Evolutionary conservation across 2,888 invertebrate genomes (phyloP).

Genomic region (Drosophila maculinotata): DNA sequence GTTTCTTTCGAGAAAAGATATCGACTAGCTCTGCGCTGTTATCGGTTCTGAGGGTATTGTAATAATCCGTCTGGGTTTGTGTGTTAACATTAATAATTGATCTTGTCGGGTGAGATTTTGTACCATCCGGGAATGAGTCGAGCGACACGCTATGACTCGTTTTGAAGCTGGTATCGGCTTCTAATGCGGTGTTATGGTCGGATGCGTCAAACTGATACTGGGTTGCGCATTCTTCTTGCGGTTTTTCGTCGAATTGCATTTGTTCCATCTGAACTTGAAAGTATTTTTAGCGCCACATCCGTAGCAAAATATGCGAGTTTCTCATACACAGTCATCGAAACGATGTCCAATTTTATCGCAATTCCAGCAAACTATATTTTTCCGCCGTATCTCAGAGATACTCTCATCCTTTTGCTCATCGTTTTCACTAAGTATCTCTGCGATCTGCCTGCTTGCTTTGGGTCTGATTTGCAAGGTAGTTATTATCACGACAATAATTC

Average conservation of each 20-base stretch:
- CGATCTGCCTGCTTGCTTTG: no score
- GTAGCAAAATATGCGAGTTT: conserved; percentile 13
- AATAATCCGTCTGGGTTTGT: no score
- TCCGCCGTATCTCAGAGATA: neutral
- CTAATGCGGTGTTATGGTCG: no score
- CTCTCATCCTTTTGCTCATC: neutral
- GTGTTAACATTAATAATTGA: no score
- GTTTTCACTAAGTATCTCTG: no score
- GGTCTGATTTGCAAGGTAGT: no score
- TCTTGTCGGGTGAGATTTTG: no score
- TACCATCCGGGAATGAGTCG: no score
- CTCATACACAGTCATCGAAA: conserved; percentile 16
- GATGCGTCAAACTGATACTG: neutral
- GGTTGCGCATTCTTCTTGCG: conserved; percentile 2
- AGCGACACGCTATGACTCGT: neutral
- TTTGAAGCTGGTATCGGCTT: no score
- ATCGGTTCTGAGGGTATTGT: no score
- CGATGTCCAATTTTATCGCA: conserved; percentile 17
- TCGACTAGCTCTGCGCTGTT: neutral
- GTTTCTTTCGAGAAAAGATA: neutral
- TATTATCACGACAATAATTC: no score
- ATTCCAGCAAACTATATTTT: conserved; percentile 16
- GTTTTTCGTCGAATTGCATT: conserved; percentile 14
- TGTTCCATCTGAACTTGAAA: conserved; percentile 2
- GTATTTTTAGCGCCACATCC: conserved; percentile 19